A percentile compares a stretch with the other conserved stretches of the same genome.
Evolutionary conservation across 92 coral and sea anemone genomes (phyloP).

Genomic region (Ricordea florida): DNA sequence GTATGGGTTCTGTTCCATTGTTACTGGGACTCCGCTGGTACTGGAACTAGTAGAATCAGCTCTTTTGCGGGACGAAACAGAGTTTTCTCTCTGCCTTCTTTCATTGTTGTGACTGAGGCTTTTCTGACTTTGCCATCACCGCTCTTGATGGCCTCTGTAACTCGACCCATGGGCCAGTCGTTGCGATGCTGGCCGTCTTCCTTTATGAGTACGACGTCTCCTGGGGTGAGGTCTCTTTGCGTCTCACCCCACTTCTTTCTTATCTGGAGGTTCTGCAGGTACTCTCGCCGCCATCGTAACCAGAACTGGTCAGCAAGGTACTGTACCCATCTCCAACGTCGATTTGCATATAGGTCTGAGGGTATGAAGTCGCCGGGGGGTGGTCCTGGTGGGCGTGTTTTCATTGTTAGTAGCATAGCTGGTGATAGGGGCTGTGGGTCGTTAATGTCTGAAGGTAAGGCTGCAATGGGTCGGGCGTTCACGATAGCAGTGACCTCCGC

Average conservation of each 20-base stretch:
- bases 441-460: conserved; percentile 15
- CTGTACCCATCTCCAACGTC: conserved; percentile 36
- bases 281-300: conserved; percentile 36
- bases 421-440: conserved; percentile 30
- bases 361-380: conserved; percentile 34
- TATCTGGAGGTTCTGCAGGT: conserved; percentile 22
- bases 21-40: not conserved
- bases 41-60: conserved; percentile 18
- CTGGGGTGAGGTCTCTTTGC: not conserved
- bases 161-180: conserved; percentile 37
- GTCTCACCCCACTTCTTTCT: conserved; percentile 29
- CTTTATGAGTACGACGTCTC: conserved; percentile 27
- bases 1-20: too few relatives aligned
- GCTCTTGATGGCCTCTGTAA: conserved; percentile 6
- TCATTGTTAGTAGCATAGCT: conserved; percentile 23
- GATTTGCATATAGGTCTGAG: conserved; percentile 19
- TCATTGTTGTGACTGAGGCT: not conserved
- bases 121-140: conserved; percentile 39
- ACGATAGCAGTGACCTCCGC: conserved; percentile 14
- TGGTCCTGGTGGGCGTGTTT: conserved; percentile 13
- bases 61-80: conserved; percentile 28
- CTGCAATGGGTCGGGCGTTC: conserved; percentile 10
- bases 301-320: conserved; percentile 52
- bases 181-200: conserved; percentile 21
- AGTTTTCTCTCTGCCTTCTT: conserved; percentile 17